These are phyloP conservation scores for Hippocampus comes DNA, from an alignment of 2,113 vertebrate species.

Conservation along the genomic window DNA sequence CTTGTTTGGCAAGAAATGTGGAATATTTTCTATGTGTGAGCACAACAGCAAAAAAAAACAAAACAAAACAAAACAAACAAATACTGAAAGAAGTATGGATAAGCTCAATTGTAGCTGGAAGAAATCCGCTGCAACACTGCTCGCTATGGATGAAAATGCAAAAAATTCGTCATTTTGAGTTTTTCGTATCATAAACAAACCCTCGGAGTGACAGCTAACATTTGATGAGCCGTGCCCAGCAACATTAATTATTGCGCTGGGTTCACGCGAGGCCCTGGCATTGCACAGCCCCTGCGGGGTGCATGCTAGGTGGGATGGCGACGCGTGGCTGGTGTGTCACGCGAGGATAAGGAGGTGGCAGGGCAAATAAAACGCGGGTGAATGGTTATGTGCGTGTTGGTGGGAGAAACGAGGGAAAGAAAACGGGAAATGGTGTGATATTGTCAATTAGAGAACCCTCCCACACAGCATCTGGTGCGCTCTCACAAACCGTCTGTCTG, in stretches of 20 bases:
- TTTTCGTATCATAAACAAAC: not conserved
- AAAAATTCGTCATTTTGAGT: not conserved
- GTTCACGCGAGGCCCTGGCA: constrained; percentile 12
- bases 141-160: not conserved
- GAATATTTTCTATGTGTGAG: constrained; percentile 38
- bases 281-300: not conserved
- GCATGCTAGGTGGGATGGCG: constrained; percentile 20
- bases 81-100: constrained; percentile 12
- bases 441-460: constrained; percentile 71
- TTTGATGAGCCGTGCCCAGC: not conserved
- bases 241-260: constrained; percentile 5
- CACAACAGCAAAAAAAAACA: not conserved
- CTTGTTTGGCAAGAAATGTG: constrained; percentile 46
- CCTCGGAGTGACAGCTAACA: not conserved
- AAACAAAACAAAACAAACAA: constrained; percentile 2
- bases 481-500: constrained; percentile 58
- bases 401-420: constrained; percentile 44
- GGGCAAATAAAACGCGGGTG: constrained; percentile 48
- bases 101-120: not conserved
- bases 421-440: constrained; percentile 65
- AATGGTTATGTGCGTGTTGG: constrained; percentile 22
- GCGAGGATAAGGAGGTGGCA: constrained; percentile 51
- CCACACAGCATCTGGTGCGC: constrained; percentile 70
- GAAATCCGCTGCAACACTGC: too few relatives aligned
- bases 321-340: constrained; percentile 35